Evolutionary conservation across 2,797 vertebrate species (phyloP).

Genomic region (Gambusia yucatana): DNA sequence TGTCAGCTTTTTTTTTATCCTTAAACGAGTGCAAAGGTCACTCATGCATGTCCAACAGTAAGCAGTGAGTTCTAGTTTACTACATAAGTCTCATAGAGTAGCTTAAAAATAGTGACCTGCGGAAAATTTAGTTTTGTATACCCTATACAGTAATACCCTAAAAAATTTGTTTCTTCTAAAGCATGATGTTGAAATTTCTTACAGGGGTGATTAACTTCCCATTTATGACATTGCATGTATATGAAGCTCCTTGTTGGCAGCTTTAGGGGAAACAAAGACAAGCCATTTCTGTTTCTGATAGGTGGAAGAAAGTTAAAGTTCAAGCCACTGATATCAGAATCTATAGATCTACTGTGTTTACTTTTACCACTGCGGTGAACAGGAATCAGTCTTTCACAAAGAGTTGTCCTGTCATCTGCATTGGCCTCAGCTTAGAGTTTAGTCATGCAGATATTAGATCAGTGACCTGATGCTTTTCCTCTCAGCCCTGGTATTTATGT

Average conservation of each 20-base stretch:
- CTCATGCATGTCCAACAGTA: background rate
- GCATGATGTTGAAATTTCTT: background rate
- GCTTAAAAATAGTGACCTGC: background rate
- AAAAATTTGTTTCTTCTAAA: background rate
- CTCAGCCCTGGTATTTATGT: constrained; percentile 82
- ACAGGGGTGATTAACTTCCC: background rate
- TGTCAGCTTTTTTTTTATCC: constrained; percentile 29
- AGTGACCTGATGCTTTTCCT: constrained; percentile 57
- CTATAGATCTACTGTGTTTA: constrained; percentile 63
- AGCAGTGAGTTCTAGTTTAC: background rate
- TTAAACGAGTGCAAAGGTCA: constrained; percentile 54
- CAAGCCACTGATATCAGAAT: constrained; percentile 11
- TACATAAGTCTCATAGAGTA: background rate
- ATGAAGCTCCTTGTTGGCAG: constrained; percentile 13
- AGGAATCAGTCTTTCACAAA: background rate
- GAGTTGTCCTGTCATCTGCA: background rate
- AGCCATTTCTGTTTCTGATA: constrained; percentile 30
- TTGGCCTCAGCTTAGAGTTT: constrained; percentile 5
- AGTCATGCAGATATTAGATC: constrained; percentile 8
- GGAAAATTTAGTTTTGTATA: constrained; percentile 1
- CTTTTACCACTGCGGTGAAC: constrained; percentile 34
- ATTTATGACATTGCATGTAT: constrained; percentile 1
- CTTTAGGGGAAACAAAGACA: constrained; percentile 13
- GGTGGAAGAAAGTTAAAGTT: constrained; percentile 50
- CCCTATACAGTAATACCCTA: background rate